Evolutionary conservation across 2,113 vertebrate genomes (phyloP), one percentile per base, ranked within the genome.

Genomic region (Scophthalmus maximus): DNA sequence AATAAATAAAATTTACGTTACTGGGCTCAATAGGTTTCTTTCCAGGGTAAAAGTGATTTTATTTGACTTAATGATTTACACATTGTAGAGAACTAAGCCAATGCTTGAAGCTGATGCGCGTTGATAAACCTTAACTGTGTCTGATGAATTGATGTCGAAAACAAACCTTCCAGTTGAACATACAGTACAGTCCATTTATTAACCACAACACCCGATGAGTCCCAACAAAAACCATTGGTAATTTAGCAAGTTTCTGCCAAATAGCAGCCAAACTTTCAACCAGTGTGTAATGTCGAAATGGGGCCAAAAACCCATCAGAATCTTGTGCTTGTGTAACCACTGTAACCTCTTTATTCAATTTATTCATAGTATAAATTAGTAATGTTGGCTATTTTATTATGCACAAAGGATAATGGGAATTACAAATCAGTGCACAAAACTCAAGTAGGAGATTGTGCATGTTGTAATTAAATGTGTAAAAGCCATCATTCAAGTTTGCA

Each of bases 301-400:
- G 51, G 71, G 66, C 56, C 51, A 82, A 74, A n/a, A 79, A 73
- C 63, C 57, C 42, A 67, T 73, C 61, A 76, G 70, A 81, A 73
- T 85, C 29, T 60, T 80, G 26, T 55, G 47, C 66, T n/a, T 70
- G 53, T 71, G 66, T 70, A 76, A 81, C 64, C 71, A 74, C 58
- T 62, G 29, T 67, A 79, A 82, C 78, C 68, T 77, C 59, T 60
- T 84, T 82, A 78, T 76, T 80, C n/a, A 78, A 87, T 85, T 42
- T 86, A 88, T 85, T 84, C 87, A 71, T 60, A 30, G 55, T 56
- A 83, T 88, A 81, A 88, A 91, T 91, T 72, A 91, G 81, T 83
- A 75, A 88, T 86, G 56, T 11, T 32, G 22, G 56, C 81, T 83
- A 75, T 84, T 88, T 78, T 81, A 79, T 75, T 86, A 89, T 89